Base-by-base conservation (phyloP, 2,797 vertebrate species). In the Bradypus variegatus region DNA sequence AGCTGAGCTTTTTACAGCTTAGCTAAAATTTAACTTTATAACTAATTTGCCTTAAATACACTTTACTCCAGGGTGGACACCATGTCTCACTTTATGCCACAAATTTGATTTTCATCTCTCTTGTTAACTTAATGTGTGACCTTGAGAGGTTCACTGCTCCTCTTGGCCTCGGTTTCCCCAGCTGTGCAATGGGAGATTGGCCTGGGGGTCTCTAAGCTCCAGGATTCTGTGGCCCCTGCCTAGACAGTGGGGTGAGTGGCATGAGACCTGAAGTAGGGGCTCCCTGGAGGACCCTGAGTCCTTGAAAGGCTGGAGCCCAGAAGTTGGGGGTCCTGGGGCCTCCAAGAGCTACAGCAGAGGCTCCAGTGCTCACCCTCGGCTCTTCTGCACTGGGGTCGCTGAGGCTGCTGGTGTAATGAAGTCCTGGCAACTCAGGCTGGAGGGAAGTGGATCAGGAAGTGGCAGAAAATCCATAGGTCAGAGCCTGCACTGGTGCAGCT, bases 381-480 rank as follows among this genome's bases (percentile, higher is more conserved):
- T 58, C 72, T 8, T 80, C n/a, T 25, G 16, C 3, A 69, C 45
- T 8, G 5, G 50, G 75, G 33, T 21, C 12, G 29, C 70, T 2
- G 19, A 79, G 78, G 67, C 90, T 1, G 0, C 5, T 10, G 33
- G 58, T 8, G 19, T 83, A 86, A 91, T 94, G 89, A 95, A 94
- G 92, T 94, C 65, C 48, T 38, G 27, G 62, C 83, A 48, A 78
- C 77, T 80, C 12, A 4, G 77, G 76, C 65, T 78, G n/a, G 48
- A 90, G 69, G 3, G 58, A 81, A 93, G 81, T 67, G 41, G 75
- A 82, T 80, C 18, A 58, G 83, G n/a, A 80, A 89, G 60, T 60
- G 89, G 85, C 84, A 91, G 93, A 62, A 92, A 92, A 95, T 92
- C 93, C 87, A 89, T 86, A 93, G 84, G 70, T 90, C 92, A 93